Evolutionary conservation across 53 echinoderm and acorn worm species (phyloP), one percentile per base, ranked within the genome.

Genomic region (Holothuria leucospilota): DNA sequence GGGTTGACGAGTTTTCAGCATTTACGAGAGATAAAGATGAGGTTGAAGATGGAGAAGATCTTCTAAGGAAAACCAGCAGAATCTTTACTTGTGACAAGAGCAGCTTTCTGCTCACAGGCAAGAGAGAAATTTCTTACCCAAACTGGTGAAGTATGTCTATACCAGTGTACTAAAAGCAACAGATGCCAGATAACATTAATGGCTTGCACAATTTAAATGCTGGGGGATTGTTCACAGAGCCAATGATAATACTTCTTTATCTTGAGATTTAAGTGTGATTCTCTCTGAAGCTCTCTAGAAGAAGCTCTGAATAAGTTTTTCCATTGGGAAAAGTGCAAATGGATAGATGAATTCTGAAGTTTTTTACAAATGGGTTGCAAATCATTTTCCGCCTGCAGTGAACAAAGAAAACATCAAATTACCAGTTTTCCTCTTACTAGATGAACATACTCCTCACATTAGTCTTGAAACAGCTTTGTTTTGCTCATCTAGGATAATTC

Each of bases 181-280:
- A 71, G 83, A 52, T 39, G 61, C 1, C 87, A 90, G 29, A 93
- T 93, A 0, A 93, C 89, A 0, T 84, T 93, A 4, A 20, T 93
- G 51, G 59, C 40, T 0, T 81, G 77, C 30, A 77, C n/a, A n/a
- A n/a, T n/a, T n/a, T 77, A 20, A 41, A 23, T 26, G 87, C 90
- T 29, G 67, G 27, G 0, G 84, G 91, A 9, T 25, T 18, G 1
- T 82, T 82, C 16, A 15, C 82, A 6, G 81, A 86, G 5, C 86
- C 70, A 0, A 71, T 78, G 29, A 82, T 86, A 5, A 59, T 85
- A 11, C 53, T 21, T 20, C 53, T 60, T 3, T 7, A 63, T 26
- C n/a, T 28, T 49, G 30, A 20, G 70, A 5, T 86, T 90, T 51
- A 9, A 49, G n/a, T 25, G 56, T 21, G 67, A 81, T 25, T 77